These are phyloP conservation scores for Melanostigma gelatinosum DNA, from an alignment of 2,113 vertebrate species.

Conservation along the genomic window DNA sequence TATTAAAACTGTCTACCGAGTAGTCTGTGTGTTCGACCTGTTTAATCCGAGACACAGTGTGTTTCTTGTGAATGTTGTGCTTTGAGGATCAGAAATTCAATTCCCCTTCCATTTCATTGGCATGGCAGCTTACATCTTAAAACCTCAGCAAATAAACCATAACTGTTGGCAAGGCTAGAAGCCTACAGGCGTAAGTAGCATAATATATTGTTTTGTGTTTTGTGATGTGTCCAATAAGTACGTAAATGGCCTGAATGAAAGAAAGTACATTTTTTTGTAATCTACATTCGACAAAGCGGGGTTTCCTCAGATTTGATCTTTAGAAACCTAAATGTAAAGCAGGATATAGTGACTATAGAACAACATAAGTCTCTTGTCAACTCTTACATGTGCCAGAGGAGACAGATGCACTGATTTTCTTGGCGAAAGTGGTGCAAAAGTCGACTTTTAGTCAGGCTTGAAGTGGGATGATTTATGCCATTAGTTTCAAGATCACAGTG, in stretches of 20 bases:
- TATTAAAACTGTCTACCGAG: background rate
- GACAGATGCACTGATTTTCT: conserved; percentile 23
- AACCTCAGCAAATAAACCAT: conserved; percentile 11
- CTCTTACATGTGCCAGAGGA: conserved; percentile 22
- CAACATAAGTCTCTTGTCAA: background rate
- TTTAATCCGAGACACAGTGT: background rate
- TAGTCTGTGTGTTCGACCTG: background rate
- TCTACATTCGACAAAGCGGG: background rate
- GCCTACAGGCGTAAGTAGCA: background rate
- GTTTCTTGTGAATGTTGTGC: background rate
- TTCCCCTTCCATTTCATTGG: background rate
- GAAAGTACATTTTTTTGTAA: background rate
- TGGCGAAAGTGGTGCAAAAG: conserved; percentile 8
- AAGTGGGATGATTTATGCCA: conserved; percentile 13
- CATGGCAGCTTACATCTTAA: background rate
- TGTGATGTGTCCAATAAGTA: background rate
- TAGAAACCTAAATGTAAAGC: background rate
- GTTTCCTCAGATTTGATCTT: background rate
- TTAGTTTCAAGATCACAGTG: conserved; percentile 25
- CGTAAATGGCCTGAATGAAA: too few relatives aligned
- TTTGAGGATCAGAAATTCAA: background rate
- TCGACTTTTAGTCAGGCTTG: background rate
- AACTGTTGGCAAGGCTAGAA: background rate
- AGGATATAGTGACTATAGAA: conserved; percentile 13
- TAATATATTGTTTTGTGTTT: background rate